Percentiles rank a stretch among this genome's conserved stretches.
These are phyloP conservation scores for Drosophila histrio DNA, from an alignment of 2,888 invertebrate genomes.

Conservation along the genomic window DNA sequence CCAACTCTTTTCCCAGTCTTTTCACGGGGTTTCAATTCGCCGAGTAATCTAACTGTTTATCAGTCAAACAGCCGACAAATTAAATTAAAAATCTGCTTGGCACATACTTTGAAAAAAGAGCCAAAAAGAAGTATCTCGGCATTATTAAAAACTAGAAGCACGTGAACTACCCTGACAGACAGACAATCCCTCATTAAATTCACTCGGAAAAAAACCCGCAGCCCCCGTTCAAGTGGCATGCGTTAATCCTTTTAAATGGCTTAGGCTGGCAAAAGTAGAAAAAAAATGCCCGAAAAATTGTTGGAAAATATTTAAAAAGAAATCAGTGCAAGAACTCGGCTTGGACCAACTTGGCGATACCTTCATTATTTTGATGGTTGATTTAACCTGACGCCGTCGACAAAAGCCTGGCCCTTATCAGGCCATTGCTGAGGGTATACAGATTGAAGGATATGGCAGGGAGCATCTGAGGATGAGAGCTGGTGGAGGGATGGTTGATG, in stretches of 20 bases:
- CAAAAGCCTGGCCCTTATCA: slow-evolving; percentile 64
- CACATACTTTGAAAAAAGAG: slow-evolving; percentile 54
- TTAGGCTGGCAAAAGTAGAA: slow-evolving; percentile 17
- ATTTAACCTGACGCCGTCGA: slow-evolving; percentile 79
- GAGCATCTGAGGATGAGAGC: not conserved
- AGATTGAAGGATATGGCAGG: slow-evolving; percentile 5
- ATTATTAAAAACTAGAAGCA: slow-evolving; percentile 52
- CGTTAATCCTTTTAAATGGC: slow-evolving; percentile 72
- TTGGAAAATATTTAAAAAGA: slow-evolving; percentile 68
- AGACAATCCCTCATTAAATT: slow-evolving; percentile 37
- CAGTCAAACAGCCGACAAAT: slow-evolving; percentile 46
- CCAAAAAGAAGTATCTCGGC: not conserved
- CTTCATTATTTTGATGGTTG: slow-evolving; percentile 82
- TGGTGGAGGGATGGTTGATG: slow-evolving; percentile 15
- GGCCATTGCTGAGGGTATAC: slow-evolving; percentile 52
- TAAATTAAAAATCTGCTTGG: slow-evolving; percentile 62
- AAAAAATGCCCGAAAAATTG: slow-evolving; percentile 59
- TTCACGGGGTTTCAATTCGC: not conserved
- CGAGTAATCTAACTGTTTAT: slow-evolving; percentile 31
- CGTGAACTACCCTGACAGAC: slow-evolving; percentile 45
- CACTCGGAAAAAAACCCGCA: slow-evolving; percentile 10
- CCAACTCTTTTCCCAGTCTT: not conserved
- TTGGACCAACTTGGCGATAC: slow-evolving; percentile 43
- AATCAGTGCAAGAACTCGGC: slow-evolving; percentile 55
- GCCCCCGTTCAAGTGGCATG: slow-evolving; percentile 27